phyloP scores from a whole-genome alignment of 37 sponge, comb jelly and placozoan genomes.

The Amphimedon queenslandica region DNA sequence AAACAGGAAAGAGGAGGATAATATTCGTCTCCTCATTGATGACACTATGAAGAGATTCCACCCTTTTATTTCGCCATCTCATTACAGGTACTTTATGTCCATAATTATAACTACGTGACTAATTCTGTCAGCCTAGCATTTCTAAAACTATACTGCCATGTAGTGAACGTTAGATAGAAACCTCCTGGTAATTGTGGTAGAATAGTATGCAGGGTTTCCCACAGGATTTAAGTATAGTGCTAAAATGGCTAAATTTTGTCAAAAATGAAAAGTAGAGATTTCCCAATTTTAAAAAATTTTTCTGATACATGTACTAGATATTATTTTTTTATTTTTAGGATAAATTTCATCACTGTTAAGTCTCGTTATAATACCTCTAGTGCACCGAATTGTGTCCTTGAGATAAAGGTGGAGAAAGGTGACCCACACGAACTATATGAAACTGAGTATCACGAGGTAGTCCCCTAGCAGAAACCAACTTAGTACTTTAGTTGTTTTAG shows the following conservation, averaged over 20 bases:
- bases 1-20: slow-evolving; percentile 38
- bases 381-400: slow-evolving; percentile 2
- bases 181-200: too few relatives aligned
- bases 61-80: slow-evolving; percentile 19
- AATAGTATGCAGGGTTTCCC: too few relatives aligned
- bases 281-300: too few relatives aligned
- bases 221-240: too few relatives aligned
- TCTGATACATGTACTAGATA: too few relatives aligned
- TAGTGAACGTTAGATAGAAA: too few relatives aligned
- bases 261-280: too few relatives aligned
- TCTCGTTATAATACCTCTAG: not conserved
- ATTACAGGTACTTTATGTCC: too few relatives aligned
- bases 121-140: too few relatives aligned
- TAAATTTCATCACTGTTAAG: not conserved
- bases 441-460: slow-evolving; percentile 39
- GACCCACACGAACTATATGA: slow-evolving; percentile 38
- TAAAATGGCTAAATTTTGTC: not conserved
- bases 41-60: slow-evolving; percentile 20
- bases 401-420: slow-evolving; percentile 41
- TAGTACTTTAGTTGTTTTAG: not conserved
- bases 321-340: not conserved
- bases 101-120: too few relatives aligned
- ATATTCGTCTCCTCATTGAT: slow-evolving; percentile 19
- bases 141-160: too few relatives aligned
- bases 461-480: too few relatives aligned